Conservation (phyloP, 2,797 vertebrate genomes). For the Pipistrellus pipistrellus region DNA sequence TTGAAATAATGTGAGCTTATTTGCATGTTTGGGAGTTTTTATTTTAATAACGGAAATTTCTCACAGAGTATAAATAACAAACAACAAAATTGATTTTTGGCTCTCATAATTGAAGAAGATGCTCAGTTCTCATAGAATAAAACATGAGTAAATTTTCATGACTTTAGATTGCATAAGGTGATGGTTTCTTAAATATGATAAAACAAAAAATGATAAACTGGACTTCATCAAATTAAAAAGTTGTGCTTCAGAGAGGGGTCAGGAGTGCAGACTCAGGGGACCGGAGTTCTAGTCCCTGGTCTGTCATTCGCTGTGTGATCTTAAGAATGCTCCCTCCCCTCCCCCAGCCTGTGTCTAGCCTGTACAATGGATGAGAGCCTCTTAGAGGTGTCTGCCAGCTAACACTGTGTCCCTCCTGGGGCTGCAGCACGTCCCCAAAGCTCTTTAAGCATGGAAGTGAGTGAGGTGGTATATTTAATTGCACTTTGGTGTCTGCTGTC, state of each 20-base stretch:
- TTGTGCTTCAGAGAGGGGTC: not conserved
- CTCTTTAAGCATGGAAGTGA: not conserved
- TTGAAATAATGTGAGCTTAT: not conserved
- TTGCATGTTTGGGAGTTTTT: not conserved
- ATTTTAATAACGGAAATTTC: not conserved
- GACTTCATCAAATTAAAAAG: not conserved
- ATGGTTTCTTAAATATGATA: not conserved
- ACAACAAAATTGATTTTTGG: not conserved
- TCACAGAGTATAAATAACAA: not conserved
- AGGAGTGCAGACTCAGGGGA: not conserved
- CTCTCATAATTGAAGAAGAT: slow-evolving; percentile 32
- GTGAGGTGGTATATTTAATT: not conserved
- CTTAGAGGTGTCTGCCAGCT: not conserved
- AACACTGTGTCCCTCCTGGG: not conserved
- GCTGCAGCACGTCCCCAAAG: not conserved
- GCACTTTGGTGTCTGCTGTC: not conserved
- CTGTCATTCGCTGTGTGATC: not conserved
- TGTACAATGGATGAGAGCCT: not conserved
- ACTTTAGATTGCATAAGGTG: not conserved
- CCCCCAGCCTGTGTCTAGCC: not conserved
- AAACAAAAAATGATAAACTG: not conserved
- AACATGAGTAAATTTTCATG: not conserved
- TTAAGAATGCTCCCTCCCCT: not conserved
- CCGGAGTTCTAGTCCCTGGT: not conserved
- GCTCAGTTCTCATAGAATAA: not conserved